Evolutionary conservation across 2,888 invertebrate genomes (phyloP).

Genomic region (Xestia xanthographa): DNA sequence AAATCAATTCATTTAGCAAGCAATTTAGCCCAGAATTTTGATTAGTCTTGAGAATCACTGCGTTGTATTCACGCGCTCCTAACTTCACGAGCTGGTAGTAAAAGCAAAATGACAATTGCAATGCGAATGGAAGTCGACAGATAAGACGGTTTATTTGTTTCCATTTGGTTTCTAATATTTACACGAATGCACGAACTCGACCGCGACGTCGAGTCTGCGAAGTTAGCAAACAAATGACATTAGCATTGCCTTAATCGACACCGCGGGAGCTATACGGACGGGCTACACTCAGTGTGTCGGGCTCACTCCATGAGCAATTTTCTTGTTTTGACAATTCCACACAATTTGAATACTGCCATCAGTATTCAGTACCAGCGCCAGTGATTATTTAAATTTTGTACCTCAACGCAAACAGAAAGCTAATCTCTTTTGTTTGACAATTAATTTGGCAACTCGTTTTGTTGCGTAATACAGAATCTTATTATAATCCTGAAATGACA

Average conservation of each 20-base stretch:
- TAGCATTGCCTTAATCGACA: constrained; percentile 87
- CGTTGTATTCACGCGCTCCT: constrained; percentile 29
- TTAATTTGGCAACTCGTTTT: constrained; percentile 79
- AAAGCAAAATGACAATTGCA: constrained; percentile 71
- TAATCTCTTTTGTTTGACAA: constrained; percentile 82
- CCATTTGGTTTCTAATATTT: constrained; percentile 77
- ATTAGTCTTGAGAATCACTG: constrained; percentile 37
- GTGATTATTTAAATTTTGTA: constrained; percentile 85
- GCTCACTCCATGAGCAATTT: constrained; percentile 79
- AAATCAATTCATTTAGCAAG: constrained; percentile 20
- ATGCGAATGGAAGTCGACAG: constrained; percentile 74
- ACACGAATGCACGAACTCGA: constrained; percentile 76
- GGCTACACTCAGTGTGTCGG: constrained; percentile 70
- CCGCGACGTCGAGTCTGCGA: constrained; percentile 77
- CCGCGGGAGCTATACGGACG: constrained; percentile 78
- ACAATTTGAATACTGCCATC: constrained; percentile 84
- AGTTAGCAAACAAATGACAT: constrained; percentile 87
- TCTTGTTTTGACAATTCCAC: constrained; percentile 83
- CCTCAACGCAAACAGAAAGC: constrained; percentile 80
- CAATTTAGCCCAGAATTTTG: constrained; percentile 21
- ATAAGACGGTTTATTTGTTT: constrained; percentile 78
- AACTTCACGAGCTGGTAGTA: constrained; percentile 53
- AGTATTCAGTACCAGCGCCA: constrained; percentile 79
- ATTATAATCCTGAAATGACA: constrained; percentile 68
- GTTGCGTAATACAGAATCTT: constrained; percentile 69